phyloP scores from a whole-genome alignment of 2,888 invertebrate species.

The Macrophya alboannulata region DNA sequence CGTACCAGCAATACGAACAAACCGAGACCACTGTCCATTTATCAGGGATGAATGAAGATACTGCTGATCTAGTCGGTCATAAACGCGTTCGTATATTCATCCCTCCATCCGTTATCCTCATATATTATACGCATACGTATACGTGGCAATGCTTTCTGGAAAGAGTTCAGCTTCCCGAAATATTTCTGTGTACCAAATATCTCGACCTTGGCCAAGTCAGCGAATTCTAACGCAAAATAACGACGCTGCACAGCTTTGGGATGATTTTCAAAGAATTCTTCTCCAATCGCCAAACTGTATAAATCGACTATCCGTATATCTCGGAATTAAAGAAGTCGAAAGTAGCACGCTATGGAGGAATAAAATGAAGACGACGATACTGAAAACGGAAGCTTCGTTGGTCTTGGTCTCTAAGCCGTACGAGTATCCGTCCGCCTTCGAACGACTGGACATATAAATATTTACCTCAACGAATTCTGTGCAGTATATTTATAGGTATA shows the following conservation, averaged over 20 bases:
- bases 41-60: background rate
- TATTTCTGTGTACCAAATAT: background rate
- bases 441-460: constrained; percentile 61
- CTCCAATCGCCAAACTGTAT: background rate
- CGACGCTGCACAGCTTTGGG: background rate
- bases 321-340: background rate
- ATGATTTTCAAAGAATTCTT: background rate
- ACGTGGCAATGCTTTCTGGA: background rate
- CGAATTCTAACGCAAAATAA: background rate
- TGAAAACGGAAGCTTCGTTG: constrained; percentile 6
- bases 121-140: background rate
- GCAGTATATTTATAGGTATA: constrained; percentile 61
- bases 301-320: background rate
- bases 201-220: constrained; percentile 1
- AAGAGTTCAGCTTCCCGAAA: constrained; percentile 7
- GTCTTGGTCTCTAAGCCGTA: background rate
- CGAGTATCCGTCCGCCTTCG: background rate
- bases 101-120: background rate
- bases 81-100: background rate
- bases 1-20: constrained; percentile 24
- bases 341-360: background rate
- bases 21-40: background rate
- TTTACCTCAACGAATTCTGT: constrained; percentile 62
- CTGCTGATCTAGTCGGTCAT: background rate
- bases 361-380: background rate